These are phyloP conservation scores for Laupala kohalensis DNA, from an alignment of 1,140 invertebrate species.

Conservation along the genomic window DNA sequence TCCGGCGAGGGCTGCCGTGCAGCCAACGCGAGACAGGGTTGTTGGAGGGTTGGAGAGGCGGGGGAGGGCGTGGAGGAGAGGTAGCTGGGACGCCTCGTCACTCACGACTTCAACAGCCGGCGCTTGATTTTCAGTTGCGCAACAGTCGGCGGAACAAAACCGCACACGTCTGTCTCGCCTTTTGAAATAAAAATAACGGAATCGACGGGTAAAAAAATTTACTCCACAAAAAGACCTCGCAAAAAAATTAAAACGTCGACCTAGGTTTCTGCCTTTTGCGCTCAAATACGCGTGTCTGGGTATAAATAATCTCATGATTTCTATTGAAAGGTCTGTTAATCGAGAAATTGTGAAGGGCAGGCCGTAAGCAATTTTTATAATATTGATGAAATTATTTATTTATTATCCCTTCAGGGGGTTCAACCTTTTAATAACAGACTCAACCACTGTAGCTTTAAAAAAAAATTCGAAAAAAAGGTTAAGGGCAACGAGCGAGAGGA, in stretches of 20 bases:
- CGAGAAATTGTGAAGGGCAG: conserved; percentile 2
- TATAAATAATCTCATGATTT: neutral
- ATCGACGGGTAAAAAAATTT: neutral
- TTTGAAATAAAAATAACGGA: neutral
- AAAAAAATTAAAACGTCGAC: neutral
- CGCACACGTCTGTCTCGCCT: neutral
- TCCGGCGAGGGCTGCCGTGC: neutral
- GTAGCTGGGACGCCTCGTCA: neutral
- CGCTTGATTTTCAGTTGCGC: neutral
- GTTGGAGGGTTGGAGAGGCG: no score
- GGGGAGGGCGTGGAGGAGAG: no score
- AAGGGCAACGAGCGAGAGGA: neutral
- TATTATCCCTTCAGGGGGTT: conserved; percentile 11
- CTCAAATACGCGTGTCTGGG: neutral
- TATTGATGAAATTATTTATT: conserved; percentile 14
- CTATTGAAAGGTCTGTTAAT: conserved; percentile 3
- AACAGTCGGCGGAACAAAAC: neutral
- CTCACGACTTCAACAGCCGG: neutral
- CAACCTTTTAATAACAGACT: conserved; percentile 9
- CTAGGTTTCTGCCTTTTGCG: neutral
- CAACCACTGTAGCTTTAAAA: conserved; percentile 5
- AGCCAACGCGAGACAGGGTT: no score
- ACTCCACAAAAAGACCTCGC: neutral
- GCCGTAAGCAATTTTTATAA: conserved; percentile 1
- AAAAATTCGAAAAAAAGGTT: conserved; percentile 4